Evolutionary conservation across 2,888 invertebrate genomes (phyloP), one percentile per base, ranked within the genome.

Genomic region (Gibbula magus): DNA sequence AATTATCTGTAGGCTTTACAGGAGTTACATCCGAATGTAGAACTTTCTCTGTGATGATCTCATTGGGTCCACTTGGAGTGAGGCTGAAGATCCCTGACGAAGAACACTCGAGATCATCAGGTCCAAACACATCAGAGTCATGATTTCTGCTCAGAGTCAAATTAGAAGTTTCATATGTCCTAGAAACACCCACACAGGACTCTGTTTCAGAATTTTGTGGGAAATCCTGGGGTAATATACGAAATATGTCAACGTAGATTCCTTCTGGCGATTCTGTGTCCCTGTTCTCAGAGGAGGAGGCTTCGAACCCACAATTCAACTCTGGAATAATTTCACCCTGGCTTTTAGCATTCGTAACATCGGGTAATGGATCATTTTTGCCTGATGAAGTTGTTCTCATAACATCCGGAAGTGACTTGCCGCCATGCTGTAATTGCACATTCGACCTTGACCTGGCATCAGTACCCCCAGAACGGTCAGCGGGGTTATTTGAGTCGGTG

Each of bases 201-300:
- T 78, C 80, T 54, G 61, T 78, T 13, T 78, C 79, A 0, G 73
- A 77, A 53, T 52, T 56, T 52, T 66, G 29, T 8, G 70, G 39
- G 25, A 35, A 52, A 52, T 70, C 70, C 4, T 51, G 32, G 10
- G 82, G 80, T 4, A 78, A 13, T 2, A 67, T 51, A n/a, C 76
- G 70, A 67, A 80, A 79, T 20, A 81, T 52, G 73, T 78, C 81
- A 29, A 81, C 81, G 73, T 81, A 81, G 73, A 78, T 77, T 1
- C 77, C 80, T 8, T 79, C 82, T 2, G 76, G 61, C 2, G 39
- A 39, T n/a, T 70, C 54, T n/a, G 67, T n/a, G 25, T 32, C 51
- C 10, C 35, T 32, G 45, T 20, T 29, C 20, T 5, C 45, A 22
- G 13, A 61, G 8, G 73, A 25, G 2, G 67, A 20, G 8, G 22